Evolutionary conservation across 1,140 invertebrate species (phyloP).

Genomic region (Onthophagus taurus): DNA sequence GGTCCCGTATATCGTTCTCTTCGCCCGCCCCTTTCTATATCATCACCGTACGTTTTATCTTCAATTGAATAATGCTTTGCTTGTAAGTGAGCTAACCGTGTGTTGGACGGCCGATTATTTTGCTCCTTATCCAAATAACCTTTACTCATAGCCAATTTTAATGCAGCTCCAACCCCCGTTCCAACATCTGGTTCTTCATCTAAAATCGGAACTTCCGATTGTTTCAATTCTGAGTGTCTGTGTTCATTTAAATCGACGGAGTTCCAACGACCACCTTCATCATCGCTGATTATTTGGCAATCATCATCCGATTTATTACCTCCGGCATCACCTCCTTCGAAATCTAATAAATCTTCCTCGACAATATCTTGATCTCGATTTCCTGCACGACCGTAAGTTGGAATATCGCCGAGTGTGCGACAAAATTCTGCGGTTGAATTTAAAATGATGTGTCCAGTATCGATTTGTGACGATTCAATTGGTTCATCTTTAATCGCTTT

Average conservation of each 20-base stretch:
- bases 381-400: conserved; percentile 81
- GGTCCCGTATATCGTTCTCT: conserved; percentile 78
- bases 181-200: conserved; percentile 94
- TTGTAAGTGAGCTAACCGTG: conserved; percentile 67
- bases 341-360: conserved; percentile 70
- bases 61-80: conserved; percentile 95
- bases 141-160: conserved; percentile 89
- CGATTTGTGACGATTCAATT: conserved; percentile 35
- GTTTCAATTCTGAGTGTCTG: conserved; percentile 31
- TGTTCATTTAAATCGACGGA: conserved; percentile 41
- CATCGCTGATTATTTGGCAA: conserved; percentile 24
- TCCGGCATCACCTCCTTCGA: conserved; percentile 27
- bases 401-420: conserved; percentile 86
- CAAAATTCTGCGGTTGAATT: conserved; percentile 97
- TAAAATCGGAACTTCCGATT: conserved; percentile 61
- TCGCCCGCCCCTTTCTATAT: conserved; percentile 40
- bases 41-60: conserved; percentile 81
- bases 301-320: conserved; percentile 30
- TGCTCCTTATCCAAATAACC: conserved; percentile 86
- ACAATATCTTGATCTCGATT: conserved; percentile 75
- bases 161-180: conserved; percentile 81
- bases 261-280: conserved; percentile 38
- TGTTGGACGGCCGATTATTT: conserved; percentile 57
- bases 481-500: conserved; percentile 40
- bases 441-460: conserved; percentile 60